Percentiles rank a stretch among this genome's conserved stretches.
These are phyloP conservation scores for Zophobas atratus DNA, from an alignment of 1,140 invertebrate genomes.

Conservation along the genomic window DNA sequence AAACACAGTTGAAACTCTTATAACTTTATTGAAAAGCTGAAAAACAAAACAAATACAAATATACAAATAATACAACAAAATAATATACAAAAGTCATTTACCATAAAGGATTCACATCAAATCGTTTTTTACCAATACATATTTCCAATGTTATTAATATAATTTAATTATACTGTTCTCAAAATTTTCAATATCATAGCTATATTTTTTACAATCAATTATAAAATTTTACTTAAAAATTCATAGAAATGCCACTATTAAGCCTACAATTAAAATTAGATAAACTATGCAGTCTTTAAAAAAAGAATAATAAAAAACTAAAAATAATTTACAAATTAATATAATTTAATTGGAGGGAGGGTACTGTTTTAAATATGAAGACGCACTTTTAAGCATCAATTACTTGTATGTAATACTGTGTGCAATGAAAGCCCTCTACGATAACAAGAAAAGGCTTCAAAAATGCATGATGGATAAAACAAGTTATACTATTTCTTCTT, in stretches of 20 bases:
- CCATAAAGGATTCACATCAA: slow-evolving; percentile 22
- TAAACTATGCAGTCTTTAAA: slow-evolving; percentile 53
- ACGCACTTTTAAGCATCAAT: slow-evolving; percentile 38
- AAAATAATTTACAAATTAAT: slow-evolving; percentile 39
- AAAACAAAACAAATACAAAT: slow-evolving; percentile 44
- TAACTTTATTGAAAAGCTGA: slow-evolving; percentile 36
- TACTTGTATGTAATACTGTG: slow-evolving; percentile 46
- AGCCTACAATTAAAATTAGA: slow-evolving; percentile 45
- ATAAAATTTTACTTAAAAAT: slow-evolving; percentile 39
- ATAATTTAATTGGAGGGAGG: slow-evolving; percentile 41
- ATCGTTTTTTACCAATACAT: slow-evolving; percentile 15
- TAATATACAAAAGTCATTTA: slow-evolving; percentile 32
- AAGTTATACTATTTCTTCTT: slow-evolving; percentile 30
- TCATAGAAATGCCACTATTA: slow-evolving; percentile 49
- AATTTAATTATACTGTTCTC: slow-evolving; percentile 4
- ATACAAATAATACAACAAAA: slow-evolving; percentile 45
- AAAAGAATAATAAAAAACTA: neutral
- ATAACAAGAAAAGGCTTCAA: slow-evolving; percentile 25
- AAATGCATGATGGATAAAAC: slow-evolving; percentile 40
- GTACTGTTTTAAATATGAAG: slow-evolving; percentile 23
- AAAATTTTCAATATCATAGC: slow-evolving; percentile 26
- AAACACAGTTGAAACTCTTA: slow-evolving; percentile 11
- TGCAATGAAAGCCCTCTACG: slow-evolving; percentile 38
- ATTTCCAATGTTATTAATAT: slow-evolving; percentile 17
- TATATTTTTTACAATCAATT: slow-evolving; percentile 10